Percentiles rank a stretch among this genome's conserved stretches.
Evolutionary conservation across 2,888 invertebrate species (phyloP).

Genomic region (Drosophila diplacantha): DNA sequence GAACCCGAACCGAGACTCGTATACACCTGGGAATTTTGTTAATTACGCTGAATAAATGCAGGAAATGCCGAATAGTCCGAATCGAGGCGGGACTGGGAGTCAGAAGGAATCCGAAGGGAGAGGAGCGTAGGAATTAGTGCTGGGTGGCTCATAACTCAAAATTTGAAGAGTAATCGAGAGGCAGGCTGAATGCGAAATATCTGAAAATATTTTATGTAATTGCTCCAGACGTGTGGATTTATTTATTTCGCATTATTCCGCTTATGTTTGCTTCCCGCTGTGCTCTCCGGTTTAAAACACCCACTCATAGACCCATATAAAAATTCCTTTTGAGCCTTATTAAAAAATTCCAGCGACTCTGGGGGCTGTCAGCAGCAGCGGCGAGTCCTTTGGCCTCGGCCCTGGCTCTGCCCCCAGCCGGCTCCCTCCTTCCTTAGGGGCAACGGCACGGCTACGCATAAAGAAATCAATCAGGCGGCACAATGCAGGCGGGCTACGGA

Average conservation of each 20-base stretch:
- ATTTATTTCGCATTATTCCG: constrained; percentile 24
- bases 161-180: constrained; percentile 23
- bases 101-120: neutral
- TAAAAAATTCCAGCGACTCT: constrained; percentile 53
- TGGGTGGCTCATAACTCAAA: constrained; percentile 27
- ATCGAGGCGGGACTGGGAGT: neutral
- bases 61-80: constrained; percentile 44
- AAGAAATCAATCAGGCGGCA: constrained; percentile 70
- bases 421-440: constrained; percentile 6
- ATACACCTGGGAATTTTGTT: constrained; percentile 69
- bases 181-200: constrained; percentile 31
- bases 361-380: constrained; percentile 41
- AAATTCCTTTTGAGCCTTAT: constrained; percentile 58
- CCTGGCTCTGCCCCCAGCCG: neutral
- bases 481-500: constrained; percentile 51
- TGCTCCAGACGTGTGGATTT: constrained; percentile 26
- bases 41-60: constrained; percentile 68
- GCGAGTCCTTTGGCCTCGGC: neutral
- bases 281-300: constrained; percentile 10
- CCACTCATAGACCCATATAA: constrained; percentile 31
- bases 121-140: neutral
- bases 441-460: constrained; percentile 40
- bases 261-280: constrained; percentile 11
- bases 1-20: constrained; percentile 19
- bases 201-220: constrained; percentile 1